Conservation (phyloP, 2,888 invertebrate species). For the Sphaeridia pumilis region DNA sequence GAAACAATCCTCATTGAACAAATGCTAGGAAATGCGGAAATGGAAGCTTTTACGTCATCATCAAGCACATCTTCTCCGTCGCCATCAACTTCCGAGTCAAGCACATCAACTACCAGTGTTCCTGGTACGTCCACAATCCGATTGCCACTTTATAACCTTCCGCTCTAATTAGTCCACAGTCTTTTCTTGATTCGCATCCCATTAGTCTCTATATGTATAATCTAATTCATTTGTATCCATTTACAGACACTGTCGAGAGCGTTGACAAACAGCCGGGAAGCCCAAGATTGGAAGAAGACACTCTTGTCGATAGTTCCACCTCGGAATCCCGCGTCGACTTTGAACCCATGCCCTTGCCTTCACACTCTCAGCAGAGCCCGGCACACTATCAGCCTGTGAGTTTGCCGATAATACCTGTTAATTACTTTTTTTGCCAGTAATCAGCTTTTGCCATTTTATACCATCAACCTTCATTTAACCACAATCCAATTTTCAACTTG, state of each 20-base stretch:
- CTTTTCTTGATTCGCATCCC: background rate
- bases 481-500: constrained; percentile 30
- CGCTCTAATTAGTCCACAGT: background rate
- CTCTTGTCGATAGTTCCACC: constrained; percentile 15
- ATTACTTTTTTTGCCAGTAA: background rate
- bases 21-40: constrained; percentile 21
- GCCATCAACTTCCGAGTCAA: constrained; percentile 29
- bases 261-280: constrained; percentile 58
- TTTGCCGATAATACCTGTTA: background rate
- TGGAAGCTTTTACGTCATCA: constrained; percentile 10
- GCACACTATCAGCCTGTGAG: constrained; percentile 18
- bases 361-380: constrained; percentile 17
- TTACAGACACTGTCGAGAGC: constrained; percentile 7
- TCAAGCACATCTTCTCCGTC: constrained; percentile 27
- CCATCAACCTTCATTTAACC: background rate
- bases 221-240: background rate
- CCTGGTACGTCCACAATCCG: constrained; percentile 34
- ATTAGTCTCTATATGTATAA: background rate
- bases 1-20: constrained; percentile 79
- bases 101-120: constrained; percentile 17
- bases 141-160: background rate
- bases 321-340: constrained; percentile 14
- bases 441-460: background rate
- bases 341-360: constrained; percentile 15
- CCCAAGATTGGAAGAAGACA: constrained; percentile 54